phyloP scores from a whole-genome alignment of 1,140 invertebrate species.

The Teleopsis dalmanni region DNA sequence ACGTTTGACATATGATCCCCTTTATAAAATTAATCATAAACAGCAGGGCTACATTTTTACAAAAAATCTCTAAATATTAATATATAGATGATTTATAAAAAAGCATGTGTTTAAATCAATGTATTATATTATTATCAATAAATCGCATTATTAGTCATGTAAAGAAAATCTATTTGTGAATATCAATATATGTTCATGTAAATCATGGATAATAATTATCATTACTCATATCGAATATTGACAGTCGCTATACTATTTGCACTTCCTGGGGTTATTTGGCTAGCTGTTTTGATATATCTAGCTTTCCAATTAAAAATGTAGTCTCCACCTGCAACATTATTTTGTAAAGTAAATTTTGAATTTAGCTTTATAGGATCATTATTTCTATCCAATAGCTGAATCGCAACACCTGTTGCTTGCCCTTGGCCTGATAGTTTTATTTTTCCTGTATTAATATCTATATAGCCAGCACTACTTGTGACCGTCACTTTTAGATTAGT shows the following conservation, averaged over 20 bases:
- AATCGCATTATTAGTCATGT: background rate
- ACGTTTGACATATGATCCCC: too few species aligned
- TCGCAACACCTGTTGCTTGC: background rate
- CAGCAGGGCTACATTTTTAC: background rate
- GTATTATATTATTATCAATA: background rate
- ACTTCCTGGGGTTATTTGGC: background rate
- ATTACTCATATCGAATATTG: background rate
- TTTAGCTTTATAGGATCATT: background rate
- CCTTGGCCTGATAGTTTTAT: background rate
- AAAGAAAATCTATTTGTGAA: background rate
- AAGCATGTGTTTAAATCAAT: background rate
- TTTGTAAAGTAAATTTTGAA: background rate
- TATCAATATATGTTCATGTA: background rate
- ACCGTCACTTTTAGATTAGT: background rate
- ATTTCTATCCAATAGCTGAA: background rate
- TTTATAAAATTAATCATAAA: too few species aligned
- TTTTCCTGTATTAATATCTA: background rate
- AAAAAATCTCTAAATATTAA: background rate
- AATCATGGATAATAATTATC: background rate
- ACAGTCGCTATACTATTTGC: background rate
- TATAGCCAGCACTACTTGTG: background rate
- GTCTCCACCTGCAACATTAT: background rate
- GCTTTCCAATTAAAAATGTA: background rate
- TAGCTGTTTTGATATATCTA: background rate
- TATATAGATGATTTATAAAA: background rate